Evolutionary conservation across 23 tunicate species (phyloP).

Genomic region (Ciona savignyi): DNA sequence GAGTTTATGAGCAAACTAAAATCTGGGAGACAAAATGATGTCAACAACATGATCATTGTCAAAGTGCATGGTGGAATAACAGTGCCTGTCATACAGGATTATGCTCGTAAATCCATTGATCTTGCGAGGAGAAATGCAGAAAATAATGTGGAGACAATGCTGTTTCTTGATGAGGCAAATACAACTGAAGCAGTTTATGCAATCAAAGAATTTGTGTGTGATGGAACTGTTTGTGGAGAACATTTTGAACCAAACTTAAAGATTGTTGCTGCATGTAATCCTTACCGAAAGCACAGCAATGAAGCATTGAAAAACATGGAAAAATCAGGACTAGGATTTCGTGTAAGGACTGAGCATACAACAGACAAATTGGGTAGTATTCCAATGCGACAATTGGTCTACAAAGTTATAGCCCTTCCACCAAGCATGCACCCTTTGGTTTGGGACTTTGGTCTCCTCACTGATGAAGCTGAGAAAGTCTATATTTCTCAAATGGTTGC

Average conservation of each 20-base stretch:
- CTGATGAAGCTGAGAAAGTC: too few species aligned
- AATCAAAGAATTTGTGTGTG: slow-evolving; percentile 80
- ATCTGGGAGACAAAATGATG: neutral
- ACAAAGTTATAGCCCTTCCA: slow-evolving; percentile 69
- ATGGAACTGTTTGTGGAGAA: slow-evolving; percentile 52
- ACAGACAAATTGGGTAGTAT: slow-evolving; percentile 40
- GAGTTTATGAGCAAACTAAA: slow-evolving; percentile 77
- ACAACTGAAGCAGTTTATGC: slow-evolving; percentile 83
- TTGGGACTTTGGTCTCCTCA: too few species aligned
- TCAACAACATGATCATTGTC: slow-evolving; percentile 54
- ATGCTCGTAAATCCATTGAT: slow-evolving; percentile 15
- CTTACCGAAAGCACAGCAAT: slow-evolving; percentile 36
- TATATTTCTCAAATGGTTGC: too few species aligned
- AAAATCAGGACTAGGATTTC: slow-evolving; percentile 66
- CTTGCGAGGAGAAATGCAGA: slow-evolving; percentile 19
- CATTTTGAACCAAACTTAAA: slow-evolving; percentile 19
- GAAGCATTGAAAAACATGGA: slow-evolving; percentile 55
- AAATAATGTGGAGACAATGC: slow-evolving; percentile 25
- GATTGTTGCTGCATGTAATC: slow-evolving; percentile 70
- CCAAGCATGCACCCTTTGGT: slow-evolving; percentile 86
- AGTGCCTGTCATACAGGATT: slow-evolving; percentile 31
- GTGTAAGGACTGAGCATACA: slow-evolving; percentile 46
- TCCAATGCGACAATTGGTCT: slow-evolving; percentile 72
- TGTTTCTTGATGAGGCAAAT: slow-evolving; percentile 76
- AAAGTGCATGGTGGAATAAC: slow-evolving; percentile 85